Evolutionary conservation across 2,888 invertebrate species (phyloP), one percentile per base, ranked within the genome.

Genomic region (Fragum whitleyi): DNA sequence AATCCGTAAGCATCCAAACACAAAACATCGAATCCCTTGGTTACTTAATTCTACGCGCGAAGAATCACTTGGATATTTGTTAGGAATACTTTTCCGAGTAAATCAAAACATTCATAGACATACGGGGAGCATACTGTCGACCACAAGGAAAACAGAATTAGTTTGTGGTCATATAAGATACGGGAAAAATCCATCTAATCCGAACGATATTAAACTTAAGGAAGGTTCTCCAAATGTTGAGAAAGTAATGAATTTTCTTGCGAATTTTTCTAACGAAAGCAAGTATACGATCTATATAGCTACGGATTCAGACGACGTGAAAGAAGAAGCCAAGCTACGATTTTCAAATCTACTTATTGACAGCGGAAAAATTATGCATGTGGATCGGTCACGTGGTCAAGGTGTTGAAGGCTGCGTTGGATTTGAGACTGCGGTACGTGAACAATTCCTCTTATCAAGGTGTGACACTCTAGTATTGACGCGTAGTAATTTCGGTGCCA

Each of bases 391-490:
- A 1, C 7, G 29, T 2, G 32, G 16, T 1, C 47, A 47, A n/a
- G 39, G 26, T 0, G 62, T 28, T 7, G 47, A 47, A 2, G 26
- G 36, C 1, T 83, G 83, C 57, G 72, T 57, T 0, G 79, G 77
- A 55, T 71, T 83, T 32, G 55, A 57, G 14, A 72, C 42, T 16
- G 79, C 51, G 16, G 6, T 83, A 11, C 59, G 68, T 28, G 83
- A 83, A 23, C 79, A 79, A 9, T 55, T 71, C 14, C 14, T 83
- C 19, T 67, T 83, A 19, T 55, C 75, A 0, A 62, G 39, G 6
- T 83, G 83, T 72, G 83, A 79, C 47, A 29, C 42, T 9, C 42
- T 83, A 16, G 3, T 83, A n/a, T 36, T 83, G 21, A 77, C 75
- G 5, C 69, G 77, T 29, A 83, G 83, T 72, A 75, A 75, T 51